Conservation (phyloP, 2,113 vertebrate genomes). For the Mastomys coucha region DNA sequence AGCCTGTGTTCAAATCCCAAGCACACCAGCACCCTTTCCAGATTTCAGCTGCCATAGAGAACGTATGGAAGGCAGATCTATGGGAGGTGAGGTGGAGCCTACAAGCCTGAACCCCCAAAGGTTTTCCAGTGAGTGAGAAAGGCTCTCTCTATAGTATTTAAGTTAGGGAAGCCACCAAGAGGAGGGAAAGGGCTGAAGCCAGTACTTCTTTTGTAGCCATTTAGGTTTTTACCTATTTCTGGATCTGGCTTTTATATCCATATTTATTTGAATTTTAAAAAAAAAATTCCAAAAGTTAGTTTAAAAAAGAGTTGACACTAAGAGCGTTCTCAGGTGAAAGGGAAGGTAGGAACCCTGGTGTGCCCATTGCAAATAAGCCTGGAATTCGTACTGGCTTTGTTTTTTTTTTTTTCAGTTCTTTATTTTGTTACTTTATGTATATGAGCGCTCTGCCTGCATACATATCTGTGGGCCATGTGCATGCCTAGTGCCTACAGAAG, state of each 20-base stretch:
- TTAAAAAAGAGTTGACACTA: background rate
- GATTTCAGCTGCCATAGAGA: background rate
- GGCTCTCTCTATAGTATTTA: no score
- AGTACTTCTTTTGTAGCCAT: background rate
- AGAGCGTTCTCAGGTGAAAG: background rate
- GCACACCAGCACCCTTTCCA: background rate
- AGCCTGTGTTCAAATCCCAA: background rate
- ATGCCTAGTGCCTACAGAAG: background rate
- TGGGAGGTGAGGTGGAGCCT: accelerated
- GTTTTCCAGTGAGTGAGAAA: background rate
- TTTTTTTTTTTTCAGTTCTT: background rate
- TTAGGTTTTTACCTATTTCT: background rate
- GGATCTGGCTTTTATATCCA: background rate
- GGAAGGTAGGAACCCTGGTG: background rate
- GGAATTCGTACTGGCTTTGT: background rate
- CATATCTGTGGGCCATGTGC: background rate
- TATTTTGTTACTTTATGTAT: background rate
- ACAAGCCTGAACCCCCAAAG: no score
- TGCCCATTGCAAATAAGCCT: accelerated
- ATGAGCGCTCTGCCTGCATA: background rate
- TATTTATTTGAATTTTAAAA: background rate
- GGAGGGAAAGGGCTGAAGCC: background rate
- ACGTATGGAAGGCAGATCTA: background rate
- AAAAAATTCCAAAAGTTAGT: background rate
- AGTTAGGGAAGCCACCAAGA: background rate